Conservation (phyloP, 2,113 vertebrate species). For the Gallinago jamesoni region DNA sequence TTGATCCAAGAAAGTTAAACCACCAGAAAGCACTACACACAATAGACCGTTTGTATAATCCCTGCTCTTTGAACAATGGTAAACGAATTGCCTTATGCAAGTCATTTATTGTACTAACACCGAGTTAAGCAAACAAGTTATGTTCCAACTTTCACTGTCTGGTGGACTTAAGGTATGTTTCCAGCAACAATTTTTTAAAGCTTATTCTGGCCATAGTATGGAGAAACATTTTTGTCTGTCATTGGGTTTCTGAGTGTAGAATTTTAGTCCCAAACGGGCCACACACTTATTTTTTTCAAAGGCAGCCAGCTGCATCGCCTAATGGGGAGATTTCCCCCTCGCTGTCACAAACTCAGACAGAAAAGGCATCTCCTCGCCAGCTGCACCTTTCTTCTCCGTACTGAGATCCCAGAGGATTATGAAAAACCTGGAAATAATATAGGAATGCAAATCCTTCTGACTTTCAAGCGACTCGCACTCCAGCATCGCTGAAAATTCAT, state of each 20-base stretch:
- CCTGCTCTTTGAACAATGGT: not conserved
- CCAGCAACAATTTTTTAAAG: not conserved
- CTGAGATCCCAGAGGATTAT: not conserved
- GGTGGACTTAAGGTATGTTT: slow-evolving; percentile 1
- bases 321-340: not conserved
- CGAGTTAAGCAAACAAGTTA: slow-evolving; percentile 30
- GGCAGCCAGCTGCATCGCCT: not conserved
- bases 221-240: not conserved
- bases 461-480: not conserved
- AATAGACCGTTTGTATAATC: not conserved
- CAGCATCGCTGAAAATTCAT: not conserved
- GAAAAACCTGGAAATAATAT: not conserved
- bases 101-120: not conserved
- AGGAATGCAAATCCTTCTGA: not conserved
- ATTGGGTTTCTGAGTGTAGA: not conserved
- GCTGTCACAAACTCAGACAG: not conserved
- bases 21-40: not conserved
- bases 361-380: not conserved
- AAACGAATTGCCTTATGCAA: not conserved
- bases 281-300: not conserved
- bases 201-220: not conserved
- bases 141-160: slow-evolving; percentile 8
- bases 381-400: not conserved
- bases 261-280: not conserved
- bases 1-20: not conserved